Evolutionary conservation across 2,113 vertebrate genomes (phyloP).

Genomic region (Thymallus thymallus): DNA sequence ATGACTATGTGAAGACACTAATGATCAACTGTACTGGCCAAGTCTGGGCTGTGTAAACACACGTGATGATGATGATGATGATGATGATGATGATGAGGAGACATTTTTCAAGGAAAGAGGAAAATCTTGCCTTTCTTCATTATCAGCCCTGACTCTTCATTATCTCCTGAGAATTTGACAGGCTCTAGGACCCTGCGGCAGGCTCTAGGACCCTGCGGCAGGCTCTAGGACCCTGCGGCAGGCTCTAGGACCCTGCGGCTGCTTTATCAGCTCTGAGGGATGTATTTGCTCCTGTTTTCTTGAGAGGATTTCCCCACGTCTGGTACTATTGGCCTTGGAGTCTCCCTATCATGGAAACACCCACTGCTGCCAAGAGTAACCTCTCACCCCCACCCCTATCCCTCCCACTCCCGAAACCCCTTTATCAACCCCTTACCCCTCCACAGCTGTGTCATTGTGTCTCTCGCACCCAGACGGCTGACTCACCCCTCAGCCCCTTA

Average conservation of each 20-base stretch:
- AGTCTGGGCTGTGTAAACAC: conserved; percentile 25
- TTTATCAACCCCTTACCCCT: not conserved
- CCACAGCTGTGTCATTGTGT: conserved; percentile 4
- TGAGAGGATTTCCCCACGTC: conserved; percentile 66
- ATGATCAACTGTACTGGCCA: conserved; percentile 41
- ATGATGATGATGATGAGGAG: conserved; percentile 6
- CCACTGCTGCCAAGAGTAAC: too few relatives aligned
- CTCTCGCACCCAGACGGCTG: not conserved
- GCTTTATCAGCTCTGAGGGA: conserved; percentile 5
- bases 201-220: too few relatives aligned
- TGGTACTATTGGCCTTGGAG: conserved; percentile 55
- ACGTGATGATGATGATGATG: not conserved
- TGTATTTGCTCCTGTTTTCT: conserved; percentile 62
- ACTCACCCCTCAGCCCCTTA: conserved; percentile 37
- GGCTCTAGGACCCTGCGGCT: conserved; percentile 30
- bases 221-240: too few relatives aligned
- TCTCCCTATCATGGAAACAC: conserved; percentile 42
- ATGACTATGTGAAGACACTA: conserved; percentile 33
- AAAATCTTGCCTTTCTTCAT: too few relatives aligned
- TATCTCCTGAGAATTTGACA: not conserved
- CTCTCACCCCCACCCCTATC: not conserved
- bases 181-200: too few relatives aligned
- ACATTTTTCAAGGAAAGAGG: too few relatives aligned
- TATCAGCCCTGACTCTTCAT: too few relatives aligned
- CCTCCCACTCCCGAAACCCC: conserved; percentile 11